A percentile compares a stretch with the other conserved stretches of the same genome.
Evolutionary conservation across 2,797 vertebrate genomes (phyloP).

Genomic region (Notolepis coatsorum): DNA sequence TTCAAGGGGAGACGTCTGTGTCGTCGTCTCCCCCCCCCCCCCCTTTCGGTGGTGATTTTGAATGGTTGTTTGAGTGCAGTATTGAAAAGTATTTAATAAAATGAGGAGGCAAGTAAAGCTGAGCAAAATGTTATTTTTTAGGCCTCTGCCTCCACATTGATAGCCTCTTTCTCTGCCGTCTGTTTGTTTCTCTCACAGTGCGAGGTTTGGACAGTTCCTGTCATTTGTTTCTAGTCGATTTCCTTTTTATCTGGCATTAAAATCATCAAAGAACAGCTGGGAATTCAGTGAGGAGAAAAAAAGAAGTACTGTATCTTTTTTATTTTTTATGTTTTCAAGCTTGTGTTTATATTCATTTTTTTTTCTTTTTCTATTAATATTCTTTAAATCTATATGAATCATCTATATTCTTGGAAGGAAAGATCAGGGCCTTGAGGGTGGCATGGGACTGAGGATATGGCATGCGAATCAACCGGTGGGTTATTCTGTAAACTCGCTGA

Average conservation of each 20-base stretch:
- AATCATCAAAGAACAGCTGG: constrained; percentile 40
- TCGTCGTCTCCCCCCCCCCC: background rate
- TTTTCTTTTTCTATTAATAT: constrained; percentile 55
- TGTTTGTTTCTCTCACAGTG: constrained; percentile 19
- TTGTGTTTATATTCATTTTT: constrained; percentile 63
- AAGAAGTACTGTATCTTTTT: constrained; percentile 56
- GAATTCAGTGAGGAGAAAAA: constrained; percentile 40
- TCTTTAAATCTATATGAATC: constrained; percentile 69
- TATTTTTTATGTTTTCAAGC: constrained; percentile 55
- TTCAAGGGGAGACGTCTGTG: constrained; percentile 1
- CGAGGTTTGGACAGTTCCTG: constrained; percentile 12
- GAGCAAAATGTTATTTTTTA: constrained; percentile 1
- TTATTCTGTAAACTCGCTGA: background rate
- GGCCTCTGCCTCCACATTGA: constrained; percentile 14
- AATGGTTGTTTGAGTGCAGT: constrained; percentile 59
- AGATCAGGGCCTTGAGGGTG: constrained; percentile 61
- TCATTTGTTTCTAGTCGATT: constrained; percentile 9
- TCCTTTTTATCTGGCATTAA: constrained; percentile 56
- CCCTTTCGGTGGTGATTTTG: constrained; percentile 12
- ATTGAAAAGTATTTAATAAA: constrained; percentile 47
- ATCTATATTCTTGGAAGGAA: constrained; percentile 66
- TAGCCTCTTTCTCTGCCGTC: constrained; percentile 15
- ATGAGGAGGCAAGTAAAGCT: constrained; percentile 9
- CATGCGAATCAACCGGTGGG: constrained; percentile 1
- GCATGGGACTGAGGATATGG: constrained; percentile 8